Percentiles rank a stretch among this genome's conserved stretches.
phyloP scores from a whole-genome alignment of 2,113 vertebrate genomes.

The Microtus pennsylvanicus region DNA sequence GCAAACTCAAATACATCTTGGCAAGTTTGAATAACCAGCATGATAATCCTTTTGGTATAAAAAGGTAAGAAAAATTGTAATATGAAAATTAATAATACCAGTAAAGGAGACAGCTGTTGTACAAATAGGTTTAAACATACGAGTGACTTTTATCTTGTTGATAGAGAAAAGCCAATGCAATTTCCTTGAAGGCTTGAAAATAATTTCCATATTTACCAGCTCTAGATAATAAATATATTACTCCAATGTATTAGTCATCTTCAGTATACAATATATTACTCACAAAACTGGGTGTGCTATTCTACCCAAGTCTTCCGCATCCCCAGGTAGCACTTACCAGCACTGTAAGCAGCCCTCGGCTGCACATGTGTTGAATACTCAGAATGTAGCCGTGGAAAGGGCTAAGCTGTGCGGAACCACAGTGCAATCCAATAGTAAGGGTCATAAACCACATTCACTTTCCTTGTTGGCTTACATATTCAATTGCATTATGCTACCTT shows the following conservation, averaged over 20 bases:
- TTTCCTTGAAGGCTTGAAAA: constrained; percentile 70
- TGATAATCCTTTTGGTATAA: constrained; percentile 59
- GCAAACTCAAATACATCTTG: constrained; percentile 73
- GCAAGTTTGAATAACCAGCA: constrained; percentile 74
- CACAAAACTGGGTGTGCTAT: constrained; percentile 68
- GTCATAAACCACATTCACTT: constrained; percentile 60
- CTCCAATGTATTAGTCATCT: constrained; percentile 73
- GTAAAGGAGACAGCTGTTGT: constrained; percentile 62
- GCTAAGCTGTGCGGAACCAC: constrained; percentile 72
- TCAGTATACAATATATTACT: constrained; percentile 69
- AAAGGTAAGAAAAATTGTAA: constrained; percentile 73
- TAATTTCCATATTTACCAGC: constrained; percentile 69
- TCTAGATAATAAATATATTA: constrained; percentile 81
- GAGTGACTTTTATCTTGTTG: constrained; percentile 44
- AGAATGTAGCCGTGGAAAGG: constrained; percentile 61
- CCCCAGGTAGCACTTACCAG: constrained; percentile 73
- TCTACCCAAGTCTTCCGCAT: constrained; percentile 68
- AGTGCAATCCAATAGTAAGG: constrained; percentile 75
- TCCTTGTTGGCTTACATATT: constrained; percentile 44
- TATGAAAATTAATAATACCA: constrained; percentile 72
- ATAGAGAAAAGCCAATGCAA: constrained; percentile 54
- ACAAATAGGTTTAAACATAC: constrained; percentile 73
- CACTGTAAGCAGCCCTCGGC: constrained; percentile 73
- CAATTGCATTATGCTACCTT: constrained; percentile 37
- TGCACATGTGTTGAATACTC: constrained; percentile 71